Evolutionary conservation across 2,113 vertebrate species (phyloP).

Genomic region (Phaetusa simplex): DNA sequence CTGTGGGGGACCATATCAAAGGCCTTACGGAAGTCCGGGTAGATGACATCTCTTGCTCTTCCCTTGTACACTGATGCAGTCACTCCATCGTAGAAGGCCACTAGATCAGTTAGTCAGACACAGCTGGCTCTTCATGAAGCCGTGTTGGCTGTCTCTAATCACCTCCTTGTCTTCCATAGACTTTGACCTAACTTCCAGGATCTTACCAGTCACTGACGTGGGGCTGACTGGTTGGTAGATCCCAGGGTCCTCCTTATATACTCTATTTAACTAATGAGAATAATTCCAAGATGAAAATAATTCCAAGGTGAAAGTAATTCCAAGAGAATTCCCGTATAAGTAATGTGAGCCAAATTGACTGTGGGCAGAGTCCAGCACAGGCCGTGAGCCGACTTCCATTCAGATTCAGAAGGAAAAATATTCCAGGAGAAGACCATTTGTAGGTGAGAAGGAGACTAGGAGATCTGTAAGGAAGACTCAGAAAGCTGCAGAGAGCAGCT

Average conservation of each 20-base stretch:
- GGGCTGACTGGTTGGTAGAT: neutral
- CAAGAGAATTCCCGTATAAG: neutral
- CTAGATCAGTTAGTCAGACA: neutral
- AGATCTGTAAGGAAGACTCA: neutral
- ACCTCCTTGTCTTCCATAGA: neutral
- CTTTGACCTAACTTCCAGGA: neutral
- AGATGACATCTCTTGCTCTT: neutral
- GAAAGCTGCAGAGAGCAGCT: neutral
- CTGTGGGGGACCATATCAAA: neutral
- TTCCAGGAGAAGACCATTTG: neutral
- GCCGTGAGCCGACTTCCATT: neutral
- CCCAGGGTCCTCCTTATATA: neutral
- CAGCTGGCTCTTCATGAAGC: neutral
- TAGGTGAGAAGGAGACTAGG: neutral
- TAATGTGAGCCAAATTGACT: neutral
- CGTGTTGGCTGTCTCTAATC: neutral
- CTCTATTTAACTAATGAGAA: neutral
- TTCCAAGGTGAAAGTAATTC: neutral
- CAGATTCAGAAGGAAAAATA: neutral
- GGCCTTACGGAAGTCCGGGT: neutral
- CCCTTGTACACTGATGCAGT: neutral
- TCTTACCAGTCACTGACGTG: neutral
- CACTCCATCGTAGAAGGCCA: neutral
- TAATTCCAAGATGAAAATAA: neutral
- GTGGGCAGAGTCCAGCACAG: neutral